Evolutionary conservation across 2,888 invertebrate genomes (phyloP).

Genomic region (Caenorhabditis japonica): DNA sequence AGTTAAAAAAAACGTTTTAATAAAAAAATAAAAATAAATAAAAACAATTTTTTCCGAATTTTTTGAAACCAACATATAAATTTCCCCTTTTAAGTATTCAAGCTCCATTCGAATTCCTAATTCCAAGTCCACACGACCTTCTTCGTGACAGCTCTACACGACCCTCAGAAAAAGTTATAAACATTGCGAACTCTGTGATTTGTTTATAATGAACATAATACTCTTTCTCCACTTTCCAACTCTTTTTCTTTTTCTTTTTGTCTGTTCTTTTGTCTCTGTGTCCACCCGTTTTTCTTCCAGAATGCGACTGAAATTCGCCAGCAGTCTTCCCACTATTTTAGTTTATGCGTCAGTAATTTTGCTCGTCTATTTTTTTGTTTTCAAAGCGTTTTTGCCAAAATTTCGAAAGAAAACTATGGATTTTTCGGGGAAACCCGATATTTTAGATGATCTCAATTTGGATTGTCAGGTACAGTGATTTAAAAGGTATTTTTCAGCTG

Average conservation of each 20-base stretch:
- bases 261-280: background rate
- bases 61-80: no score
- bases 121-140: no score
- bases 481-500: background rate
- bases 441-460: constrained; percentile 25
- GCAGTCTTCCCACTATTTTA: background rate
- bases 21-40: no score
- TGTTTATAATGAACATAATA: no score
- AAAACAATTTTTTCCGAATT: no score
- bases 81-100: no score
- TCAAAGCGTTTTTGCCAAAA: constrained; percentile 9
- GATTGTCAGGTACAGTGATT: constrained; percentile 21
- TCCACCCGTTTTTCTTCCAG: background rate
- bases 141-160: no score
- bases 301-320: background rate
- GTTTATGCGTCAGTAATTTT: constrained; percentile 17
- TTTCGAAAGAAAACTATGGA: background rate
- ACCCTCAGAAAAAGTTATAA: constrained; percentile 4
- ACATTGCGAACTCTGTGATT: constrained; percentile 5
- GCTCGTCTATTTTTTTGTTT: constrained; percentile 19
- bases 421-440: background rate
- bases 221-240: no score
- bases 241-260: background rate
- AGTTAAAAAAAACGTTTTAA: no score
- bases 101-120: no score